These are phyloP conservation scores for Subacronicta megacephala DNA, from an alignment of 2,888 invertebrate species.

Conservation along the genomic window DNA sequence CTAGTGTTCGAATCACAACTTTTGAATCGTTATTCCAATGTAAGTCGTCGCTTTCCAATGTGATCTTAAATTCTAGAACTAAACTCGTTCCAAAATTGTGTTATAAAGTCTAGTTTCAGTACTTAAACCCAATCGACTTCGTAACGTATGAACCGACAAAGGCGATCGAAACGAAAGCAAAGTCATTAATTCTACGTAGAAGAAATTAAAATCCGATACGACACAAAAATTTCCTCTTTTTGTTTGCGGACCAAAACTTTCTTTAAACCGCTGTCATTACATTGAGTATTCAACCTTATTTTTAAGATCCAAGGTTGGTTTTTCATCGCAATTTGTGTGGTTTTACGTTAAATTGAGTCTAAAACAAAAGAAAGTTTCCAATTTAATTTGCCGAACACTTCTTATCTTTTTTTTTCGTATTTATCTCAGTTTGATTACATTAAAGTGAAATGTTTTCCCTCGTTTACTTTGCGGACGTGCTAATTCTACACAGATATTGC, in stretches of 20 bases:
- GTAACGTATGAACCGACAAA: slow-evolving; percentile 77
- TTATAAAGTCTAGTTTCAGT: slow-evolving; percentile 49
- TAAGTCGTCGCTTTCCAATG: background rate
- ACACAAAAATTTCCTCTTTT: slow-evolving; percentile 83
- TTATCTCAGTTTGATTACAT: slow-evolving; percentile 86
- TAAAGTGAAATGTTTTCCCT: slow-evolving; percentile 74
- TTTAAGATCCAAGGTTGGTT: slow-evolving; percentile 5
- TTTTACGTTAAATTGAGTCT: slow-evolving; percentile 52
- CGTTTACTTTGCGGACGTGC: slow-evolving; percentile 54
- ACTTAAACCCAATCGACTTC: slow-evolving; percentile 69
- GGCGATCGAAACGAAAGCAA: slow-evolving; percentile 73
- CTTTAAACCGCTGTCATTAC: slow-evolving; percentile 38
- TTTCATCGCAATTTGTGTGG: slow-evolving; percentile 18
- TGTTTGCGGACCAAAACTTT: slow-evolving; percentile 59
- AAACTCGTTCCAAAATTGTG: slow-evolving; percentile 47
- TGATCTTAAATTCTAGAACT: slow-evolving; percentile 15
- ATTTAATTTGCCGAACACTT: slow-evolving; percentile 87
- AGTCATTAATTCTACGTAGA: slow-evolving; percentile 85
- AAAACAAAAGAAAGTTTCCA: slow-evolving; percentile 76
- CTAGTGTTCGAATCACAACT: too few relatives aligned
- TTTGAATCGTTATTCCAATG: too few relatives aligned
- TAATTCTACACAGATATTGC: slow-evolving; percentile 46
- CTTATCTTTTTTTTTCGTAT: slow-evolving; percentile 82
- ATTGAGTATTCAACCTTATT: slow-evolving; percentile 51
- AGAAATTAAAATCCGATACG: slow-evolving; percentile 89